Conservation (phyloP, 2,113 vertebrate genomes). For the Malurus cyaneus region DNA sequence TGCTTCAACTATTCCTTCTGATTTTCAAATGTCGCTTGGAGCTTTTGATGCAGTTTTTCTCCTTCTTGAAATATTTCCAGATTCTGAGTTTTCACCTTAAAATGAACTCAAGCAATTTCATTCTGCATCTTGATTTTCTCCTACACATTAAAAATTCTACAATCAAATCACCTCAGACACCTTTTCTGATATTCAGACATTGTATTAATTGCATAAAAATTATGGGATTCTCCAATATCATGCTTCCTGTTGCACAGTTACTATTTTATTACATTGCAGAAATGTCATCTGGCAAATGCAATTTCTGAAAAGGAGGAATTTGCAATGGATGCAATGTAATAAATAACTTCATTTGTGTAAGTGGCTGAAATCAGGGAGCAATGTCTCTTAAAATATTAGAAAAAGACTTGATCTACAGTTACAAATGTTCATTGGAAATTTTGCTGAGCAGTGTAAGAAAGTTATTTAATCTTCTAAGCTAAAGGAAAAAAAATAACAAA, state of each 20-base stretch:
- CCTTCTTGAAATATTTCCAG: background rate
- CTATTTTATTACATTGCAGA: background rate
- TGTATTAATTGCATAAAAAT: background rate
- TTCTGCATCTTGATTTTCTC: background rate
- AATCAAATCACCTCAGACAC: background rate
- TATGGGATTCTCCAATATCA: background rate
- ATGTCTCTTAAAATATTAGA: background rate
- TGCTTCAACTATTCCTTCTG: background rate
- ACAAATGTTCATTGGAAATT: background rate
- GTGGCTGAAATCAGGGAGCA: background rate
- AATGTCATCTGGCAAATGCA: background rate
- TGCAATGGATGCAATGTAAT: background rate
- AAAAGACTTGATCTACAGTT: background rate
- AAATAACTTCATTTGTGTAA: background rate
- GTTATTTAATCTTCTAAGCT: background rate
- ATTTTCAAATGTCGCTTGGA: background rate
- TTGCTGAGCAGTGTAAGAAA: background rate
- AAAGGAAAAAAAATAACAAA: background rate
- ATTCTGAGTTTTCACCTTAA: background rate
- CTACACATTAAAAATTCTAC: accelerated
- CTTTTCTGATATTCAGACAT: background rate
- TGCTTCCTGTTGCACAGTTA: background rate
- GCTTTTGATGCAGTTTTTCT: background rate
- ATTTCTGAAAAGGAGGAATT: background rate
- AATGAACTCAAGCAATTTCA: background rate